Evolutionary conservation across 2,113 vertebrate genomes (phyloP).

Genomic region (Dasyornis broadbenti): DNA sequence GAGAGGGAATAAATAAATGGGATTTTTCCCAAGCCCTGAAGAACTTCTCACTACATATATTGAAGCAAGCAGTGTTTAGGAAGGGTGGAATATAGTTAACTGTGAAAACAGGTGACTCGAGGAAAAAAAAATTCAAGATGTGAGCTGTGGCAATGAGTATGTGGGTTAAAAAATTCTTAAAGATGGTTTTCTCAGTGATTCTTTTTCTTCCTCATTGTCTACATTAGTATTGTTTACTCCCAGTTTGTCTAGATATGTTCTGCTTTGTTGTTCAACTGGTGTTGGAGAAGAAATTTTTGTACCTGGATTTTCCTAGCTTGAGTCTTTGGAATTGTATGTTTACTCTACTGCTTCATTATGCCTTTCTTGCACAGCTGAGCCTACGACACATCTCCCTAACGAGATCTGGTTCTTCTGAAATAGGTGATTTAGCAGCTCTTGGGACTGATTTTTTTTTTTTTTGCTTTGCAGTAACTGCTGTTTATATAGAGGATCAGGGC

Average conservation of each 20-base stretch:
- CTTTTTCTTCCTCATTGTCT: not conserved
- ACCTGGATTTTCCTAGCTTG: not conserved
- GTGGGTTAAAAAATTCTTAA: not conserved
- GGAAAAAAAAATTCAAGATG: not conserved
- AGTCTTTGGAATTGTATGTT: not conserved
- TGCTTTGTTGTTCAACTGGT: not conserved
- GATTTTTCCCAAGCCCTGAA: not conserved
- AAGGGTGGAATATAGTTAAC: not conserved
- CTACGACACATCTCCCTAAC: not conserved
- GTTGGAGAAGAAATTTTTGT: not conserved
- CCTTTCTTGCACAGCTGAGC: not conserved
- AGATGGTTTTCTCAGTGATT: not conserved
- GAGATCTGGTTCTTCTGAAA: not conserved
- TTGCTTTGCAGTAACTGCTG: not conserved
- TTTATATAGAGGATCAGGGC: not conserved
- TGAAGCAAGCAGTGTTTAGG: not conserved
- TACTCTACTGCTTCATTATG: not conserved
- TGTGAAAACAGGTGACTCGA: not conserved
- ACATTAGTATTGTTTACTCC: not conserved
- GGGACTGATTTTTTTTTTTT: not conserved
- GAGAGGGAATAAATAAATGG: not conserved
- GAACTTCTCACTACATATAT: not conserved
- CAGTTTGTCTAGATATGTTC: not conserved
- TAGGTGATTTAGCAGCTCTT: not conserved
- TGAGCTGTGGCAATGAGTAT: not conserved